Conservation (phyloP, 2,888 invertebrate genomes). For the Agonopterix heracliana region DNA sequence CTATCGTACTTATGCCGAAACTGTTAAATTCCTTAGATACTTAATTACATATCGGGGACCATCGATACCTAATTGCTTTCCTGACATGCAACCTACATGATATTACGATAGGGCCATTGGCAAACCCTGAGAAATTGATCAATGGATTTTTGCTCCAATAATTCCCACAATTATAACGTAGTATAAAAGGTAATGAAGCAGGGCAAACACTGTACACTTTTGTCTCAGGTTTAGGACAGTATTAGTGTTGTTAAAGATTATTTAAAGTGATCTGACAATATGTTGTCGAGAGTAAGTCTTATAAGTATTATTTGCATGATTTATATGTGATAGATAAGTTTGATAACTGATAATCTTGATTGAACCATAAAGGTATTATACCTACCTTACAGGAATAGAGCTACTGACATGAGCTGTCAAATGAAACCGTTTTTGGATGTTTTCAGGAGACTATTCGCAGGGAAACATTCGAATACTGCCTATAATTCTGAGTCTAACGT, state of each 20-base stretch:
- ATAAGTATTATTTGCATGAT: too few relatives aligned
- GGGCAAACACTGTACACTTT: slow-evolving; percentile 37
- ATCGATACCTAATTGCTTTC: slow-evolving; percentile 11
- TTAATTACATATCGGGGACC: slow-evolving; percentile 11
- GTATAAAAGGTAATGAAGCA: slow-evolving; percentile 63
- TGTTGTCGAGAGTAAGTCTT: slow-evolving; percentile 53
- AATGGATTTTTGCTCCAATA: slow-evolving; percentile 69
- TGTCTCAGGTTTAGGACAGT: slow-evolving; percentile 33
- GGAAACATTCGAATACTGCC: too few relatives aligned
- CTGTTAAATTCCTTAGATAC: background rate
- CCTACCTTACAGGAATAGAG: too few relatives aligned
- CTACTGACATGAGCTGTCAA: too few relatives aligned
- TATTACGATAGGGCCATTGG: slow-evolving; percentile 55
- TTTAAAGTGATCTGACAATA: slow-evolving; percentile 24
- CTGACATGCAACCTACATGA: slow-evolving; percentile 25
- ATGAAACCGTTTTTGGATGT: too few relatives aligned
- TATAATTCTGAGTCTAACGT: too few relatives aligned
- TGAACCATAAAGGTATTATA: too few relatives aligned
- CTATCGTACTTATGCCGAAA: slow-evolving; percentile 9
- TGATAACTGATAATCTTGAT: too few relatives aligned
- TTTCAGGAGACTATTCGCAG: too few relatives aligned
- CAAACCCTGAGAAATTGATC: slow-evolving; percentile 68
- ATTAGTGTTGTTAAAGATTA: slow-evolving; percentile 12
- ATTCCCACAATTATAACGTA: slow-evolving; percentile 69
- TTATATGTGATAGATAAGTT: too few relatives aligned